Evolutionary conservation across 1,140 invertebrate species (phyloP), one percentile per base, ranked within the genome.

Genomic region (Aradophagus sp.): DNA sequence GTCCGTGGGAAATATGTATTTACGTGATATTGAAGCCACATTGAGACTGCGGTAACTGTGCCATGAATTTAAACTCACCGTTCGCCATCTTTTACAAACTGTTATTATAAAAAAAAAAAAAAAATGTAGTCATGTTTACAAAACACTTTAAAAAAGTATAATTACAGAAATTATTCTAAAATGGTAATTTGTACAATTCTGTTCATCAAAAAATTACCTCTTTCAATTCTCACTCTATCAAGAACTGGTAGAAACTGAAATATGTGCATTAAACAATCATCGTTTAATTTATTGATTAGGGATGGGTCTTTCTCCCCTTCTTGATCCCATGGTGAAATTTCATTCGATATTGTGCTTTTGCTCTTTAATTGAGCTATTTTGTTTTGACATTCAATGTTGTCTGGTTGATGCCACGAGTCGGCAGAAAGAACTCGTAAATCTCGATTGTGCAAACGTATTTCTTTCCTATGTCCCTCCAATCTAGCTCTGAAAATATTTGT

Each of bases 321-420:
- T 14, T 56, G 70, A 16, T 76, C 58, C 8, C 62, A 23, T n/a
- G 31, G 19, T 20, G 11, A 8, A 20, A 42, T 20, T 27, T 68
- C 70, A 13, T 44, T 47, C 16, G 1, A 13, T 20, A 47, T 52
- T 10, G 20, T 12, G 20, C 19, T 16, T 35, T 45, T 55, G 36
- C 13, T 76, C 32, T 73, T 73, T 5, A 63, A 58, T 26, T 44
- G 36, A 3, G 50, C 55, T 35, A 73, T 42, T 50, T 77, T 78
- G 36, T 68, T 73, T 70, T 72, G 74, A 67, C 78, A 76, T 52
- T 82, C 78, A 31, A 79, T 62, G 31, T 66, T 82, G 19, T 84
- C 83, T 7, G 84, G 84, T 53, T 86, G 84, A 69, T 86, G 81
- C 84, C 84, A 86, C 15, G 82, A 78, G 56, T 86, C 81, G 6